Evolutionary conservation across 2,888 invertebrate genomes (phyloP), one percentile per base, ranked within the genome.

Genomic region (Dromius quadrimaculatus): DNA sequence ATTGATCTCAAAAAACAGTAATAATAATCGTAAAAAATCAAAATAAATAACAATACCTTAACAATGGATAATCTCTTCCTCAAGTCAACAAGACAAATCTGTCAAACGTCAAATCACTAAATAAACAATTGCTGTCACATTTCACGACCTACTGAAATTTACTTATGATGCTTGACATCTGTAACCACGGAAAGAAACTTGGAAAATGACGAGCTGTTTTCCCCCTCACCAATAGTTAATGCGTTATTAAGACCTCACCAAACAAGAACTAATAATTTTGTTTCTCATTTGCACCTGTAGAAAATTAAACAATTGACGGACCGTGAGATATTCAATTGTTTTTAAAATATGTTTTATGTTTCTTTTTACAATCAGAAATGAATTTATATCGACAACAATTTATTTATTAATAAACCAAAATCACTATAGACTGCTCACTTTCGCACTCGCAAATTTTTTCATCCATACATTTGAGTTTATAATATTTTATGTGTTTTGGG

Each of bases 141-240:
- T 54, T 28, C 13, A 13, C 50, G 15, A 15, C 50, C 50, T 15
- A 54, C 50, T 54, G 50, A 54, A 54, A 28, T 54, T 13, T 28
- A 54, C 50, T 23, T 11, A 23, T 11, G 47, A n/a, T 47, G 28
- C 8, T 9, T 15, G 8, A 32, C 50, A 54, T 28, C 50, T 54
- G 47, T 28, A 54, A 23, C 50, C n/a, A n/a, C n/a, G n/a, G n/a
- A n/a, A n/a, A n/a, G 23, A 50, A 50, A 23, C 6, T 50, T 20
- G 22, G 15, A 23, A 23, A 54, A 11, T 23, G 28, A 13, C 13
- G 9, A 54, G 50, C 28, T 54, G 28, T 47, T 36, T 17, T 11
- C 50, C 6, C 15, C 50, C 32, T 54, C 15, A 28, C 50, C 13
- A n/a, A n/a, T n/a, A n/a, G n/a, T n/a, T n/a, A n/a, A n/a, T n/a